Percentiles rank a stretch among this genome's conserved stretches.
phyloP scores from a whole-genome alignment of 2,797 vertebrate genomes.

The Dicrostonyx torquatus region DNA sequence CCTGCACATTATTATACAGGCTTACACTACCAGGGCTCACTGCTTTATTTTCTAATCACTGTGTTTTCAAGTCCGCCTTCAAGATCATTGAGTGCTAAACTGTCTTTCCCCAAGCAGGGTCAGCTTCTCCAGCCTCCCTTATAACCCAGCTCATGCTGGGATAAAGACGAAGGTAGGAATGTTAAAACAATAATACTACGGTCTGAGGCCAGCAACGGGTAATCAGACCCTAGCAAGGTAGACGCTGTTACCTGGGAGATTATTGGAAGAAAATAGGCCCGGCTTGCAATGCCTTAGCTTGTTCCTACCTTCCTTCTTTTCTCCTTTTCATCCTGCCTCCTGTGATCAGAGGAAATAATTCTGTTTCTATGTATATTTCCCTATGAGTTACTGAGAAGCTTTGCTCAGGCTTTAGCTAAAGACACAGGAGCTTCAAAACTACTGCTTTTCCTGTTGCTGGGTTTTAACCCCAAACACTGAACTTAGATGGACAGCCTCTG shows the following conservation, averaged over 20 bases:
- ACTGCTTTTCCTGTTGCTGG: neutral
- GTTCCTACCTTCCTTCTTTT: slow-evolving; percentile 59
- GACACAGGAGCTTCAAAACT: slow-evolving; percentile 6
- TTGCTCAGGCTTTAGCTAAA: slow-evolving; percentile 58
- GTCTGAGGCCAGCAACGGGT: slow-evolving; percentile 85
- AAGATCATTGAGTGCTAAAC: slow-evolving; percentile 82
- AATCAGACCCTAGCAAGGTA: slow-evolving; percentile 87
- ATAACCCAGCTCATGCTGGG: slow-evolving; percentile 84
- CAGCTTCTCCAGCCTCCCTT: slow-evolving; percentile 82
- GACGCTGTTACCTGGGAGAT: slow-evolving; percentile 86
- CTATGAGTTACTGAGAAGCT: slow-evolving; percentile 72
- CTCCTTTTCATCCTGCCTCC: slow-evolving; percentile 54
- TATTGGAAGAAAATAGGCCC: slow-evolving; percentile 88
- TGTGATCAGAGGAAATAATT: slow-evolving; percentile 72
- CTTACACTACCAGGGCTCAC: slow-evolving; percentile 78
- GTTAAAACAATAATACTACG: slow-evolving; percentile 90
- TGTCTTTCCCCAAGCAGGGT: slow-evolving; percentile 87
- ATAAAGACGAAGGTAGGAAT: slow-evolving; percentile 88
- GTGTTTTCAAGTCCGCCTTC: slow-evolving; percentile 86
- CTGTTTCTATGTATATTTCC: slow-evolving; percentile 69
- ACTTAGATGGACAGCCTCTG: slow-evolving; percentile 11
- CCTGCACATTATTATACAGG: slow-evolving; percentile 81
- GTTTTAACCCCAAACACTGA: slow-evolving; percentile 5
- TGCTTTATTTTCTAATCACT: slow-evolving; percentile 88
- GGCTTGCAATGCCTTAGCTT: slow-evolving; percentile 78